Conservation (phyloP, 1,140 invertebrate genomes). For the Drusus annulatus region DNA sequence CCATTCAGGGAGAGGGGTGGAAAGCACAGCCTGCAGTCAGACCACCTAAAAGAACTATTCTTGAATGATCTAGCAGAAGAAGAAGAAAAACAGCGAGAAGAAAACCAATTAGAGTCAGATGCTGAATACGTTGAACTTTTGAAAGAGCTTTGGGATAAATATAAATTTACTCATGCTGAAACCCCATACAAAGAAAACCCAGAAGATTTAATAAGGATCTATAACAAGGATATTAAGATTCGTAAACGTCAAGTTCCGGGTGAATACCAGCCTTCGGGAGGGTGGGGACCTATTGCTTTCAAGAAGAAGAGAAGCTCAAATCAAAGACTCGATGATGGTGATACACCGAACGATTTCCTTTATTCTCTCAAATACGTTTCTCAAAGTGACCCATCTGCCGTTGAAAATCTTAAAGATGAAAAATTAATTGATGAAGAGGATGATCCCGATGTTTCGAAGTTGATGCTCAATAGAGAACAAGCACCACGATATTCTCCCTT, state of each 20-base stretch:
- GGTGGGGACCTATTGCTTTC: slow-evolving; percentile 69
- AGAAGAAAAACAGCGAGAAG: slow-evolving; percentile 64
- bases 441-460: slow-evolving; percentile 60
- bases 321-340: slow-evolving; percentile 61
- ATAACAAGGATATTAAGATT: slow-evolving; percentile 68
- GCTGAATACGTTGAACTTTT: slow-evolving; percentile 72
- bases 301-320: slow-evolving; percentile 68
- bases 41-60: slow-evolving; percentile 73
- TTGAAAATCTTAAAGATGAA: slow-evolving; percentile 61
- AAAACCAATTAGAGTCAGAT: slow-evolving; percentile 63
- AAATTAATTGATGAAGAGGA: slow-evolving; percentile 64
- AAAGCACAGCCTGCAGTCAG: slow-evolving; percentile 68
- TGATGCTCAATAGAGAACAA: slow-evolving; percentile 44
- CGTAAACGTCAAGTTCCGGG: slow-evolving; percentile 60
- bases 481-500: slow-evolving; percentile 60
- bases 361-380: slow-evolving; percentile 57
- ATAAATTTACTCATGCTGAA: slow-evolving; percentile 65
- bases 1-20: slow-evolving; percentile 70
- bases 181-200: slow-evolving; percentile 61
- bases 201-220: slow-evolving; percentile 66
- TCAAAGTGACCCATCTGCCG: slow-evolving; percentile 50
- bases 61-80: slow-evolving; percentile 70
- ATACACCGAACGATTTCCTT: slow-evolving; percentile 55
- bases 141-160: slow-evolving; percentile 75
- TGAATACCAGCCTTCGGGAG: slow-evolving; percentile 46